Evolutionary conservation across 2,113 vertebrate species (phyloP).

Genomic region (Aldabrachelys gigantea): DNA sequence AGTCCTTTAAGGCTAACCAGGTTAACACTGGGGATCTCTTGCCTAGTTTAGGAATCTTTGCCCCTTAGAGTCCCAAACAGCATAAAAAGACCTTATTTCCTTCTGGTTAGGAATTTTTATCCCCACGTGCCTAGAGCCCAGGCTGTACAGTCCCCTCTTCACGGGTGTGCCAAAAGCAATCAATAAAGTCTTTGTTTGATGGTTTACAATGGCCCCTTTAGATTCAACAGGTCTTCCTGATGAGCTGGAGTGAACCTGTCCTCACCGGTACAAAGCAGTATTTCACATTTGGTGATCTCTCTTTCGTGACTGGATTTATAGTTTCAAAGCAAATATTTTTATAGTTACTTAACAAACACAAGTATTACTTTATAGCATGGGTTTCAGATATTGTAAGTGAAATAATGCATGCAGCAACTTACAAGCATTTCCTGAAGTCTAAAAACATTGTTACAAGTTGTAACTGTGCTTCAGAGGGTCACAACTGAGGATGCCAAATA

Average conservation of each 20-base stretch:
- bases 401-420: not conserved
- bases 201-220: too few relatives aligned
- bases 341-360: not conserved
- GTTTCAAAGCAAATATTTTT: not conserved
- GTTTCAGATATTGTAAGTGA: not conserved
- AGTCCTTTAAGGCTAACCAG: not conserved
- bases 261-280: not conserved
- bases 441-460: too few relatives aligned
- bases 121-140: not conserved
- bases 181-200: not conserved
- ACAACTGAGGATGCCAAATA: too few relatives aligned
- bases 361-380: not conserved
- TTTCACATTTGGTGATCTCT: not conserved
- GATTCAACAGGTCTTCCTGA: not conserved
- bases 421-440: not conserved
- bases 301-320: not conserved
- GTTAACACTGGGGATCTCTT: not conserved
- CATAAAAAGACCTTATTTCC: not conserved
- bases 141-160: too few relatives aligned
- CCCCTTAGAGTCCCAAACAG: not conserved
- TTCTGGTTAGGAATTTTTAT: not conserved
- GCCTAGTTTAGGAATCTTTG: not conserved
- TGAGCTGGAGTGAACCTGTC: not conserved
- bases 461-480: too few relatives aligned
- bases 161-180: too few relatives aligned